phyloP scores from a whole-genome alignment of 2,797 vertebrate species.

The Corythornis leucogaster region DNA sequence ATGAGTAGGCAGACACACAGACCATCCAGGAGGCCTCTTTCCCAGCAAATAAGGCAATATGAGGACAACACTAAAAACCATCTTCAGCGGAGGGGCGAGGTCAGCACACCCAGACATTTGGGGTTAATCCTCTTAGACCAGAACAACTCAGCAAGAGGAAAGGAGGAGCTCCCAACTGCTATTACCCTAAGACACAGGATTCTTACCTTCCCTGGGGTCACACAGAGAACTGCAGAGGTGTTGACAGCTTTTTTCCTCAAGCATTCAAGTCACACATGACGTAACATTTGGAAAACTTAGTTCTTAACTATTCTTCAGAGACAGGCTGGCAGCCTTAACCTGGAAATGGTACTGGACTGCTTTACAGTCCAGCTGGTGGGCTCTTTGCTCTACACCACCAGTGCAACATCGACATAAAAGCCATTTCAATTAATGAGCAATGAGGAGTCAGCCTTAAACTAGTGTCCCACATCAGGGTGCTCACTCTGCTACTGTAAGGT shows the following conservation, averaged over 20 bases:
- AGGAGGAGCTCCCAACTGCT: not conserved
- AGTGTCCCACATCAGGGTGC: not conserved
- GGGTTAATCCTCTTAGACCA: not conserved
- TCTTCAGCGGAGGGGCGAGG: not conserved
- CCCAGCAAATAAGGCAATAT: not conserved
- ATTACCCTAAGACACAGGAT: not conserved
- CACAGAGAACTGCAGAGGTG: not conserved
- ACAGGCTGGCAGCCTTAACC: not conserved
- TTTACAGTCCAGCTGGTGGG: not conserved
- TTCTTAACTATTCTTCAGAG: not conserved
- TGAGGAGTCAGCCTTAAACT: not conserved
- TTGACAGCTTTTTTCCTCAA: not conserved
- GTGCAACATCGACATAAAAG: not conserved
- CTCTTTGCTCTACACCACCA: not conserved
- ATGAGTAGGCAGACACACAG: not conserved
- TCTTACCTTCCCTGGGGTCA: not conserved
- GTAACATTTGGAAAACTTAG: not conserved
- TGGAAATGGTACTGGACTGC: not conserved
- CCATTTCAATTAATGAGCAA: not conserved
- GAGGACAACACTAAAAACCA: fast-evolving
- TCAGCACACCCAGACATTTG: not conserved
- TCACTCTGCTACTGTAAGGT: not conserved
- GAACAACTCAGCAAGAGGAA: not conserved
- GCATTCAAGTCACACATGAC: not conserved
- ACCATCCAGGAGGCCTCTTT: not conserved